Evolutionary conservation across 2,888 invertebrate genomes (phyloP), one percentile per base, ranked within the genome.

Genomic region (Cosmia trapezina): DNA sequence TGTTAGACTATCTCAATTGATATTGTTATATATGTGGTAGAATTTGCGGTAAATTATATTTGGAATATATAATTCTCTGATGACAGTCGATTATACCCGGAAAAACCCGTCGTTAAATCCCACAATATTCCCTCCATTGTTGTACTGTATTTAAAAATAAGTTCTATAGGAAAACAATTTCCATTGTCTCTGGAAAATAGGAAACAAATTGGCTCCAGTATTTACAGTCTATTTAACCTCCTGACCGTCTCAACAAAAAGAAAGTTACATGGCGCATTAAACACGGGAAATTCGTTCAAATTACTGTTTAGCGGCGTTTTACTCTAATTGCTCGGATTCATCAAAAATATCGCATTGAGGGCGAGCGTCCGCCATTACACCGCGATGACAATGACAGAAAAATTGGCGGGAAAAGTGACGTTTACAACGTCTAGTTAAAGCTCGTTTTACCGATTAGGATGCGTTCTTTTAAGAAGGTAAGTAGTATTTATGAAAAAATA

Each of bases 171-270:
- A 57, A 85, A 80, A 69, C 66, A 56, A 71, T 49, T 70, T 56
- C 70, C 57, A 85, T 80, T 83, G 78, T 87, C 78, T 78, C 62
- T 71, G 75, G 19, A 69, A 73, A 80, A 78, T 78, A 84, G 73
- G 73, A 79, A 78, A 68, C 63, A 64, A 74, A 73, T 68, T 74
- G 79, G 76, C 85, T 86, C 74, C 87, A 88, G 89, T 87, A 88
- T 93, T 94, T 93, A 94, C 93, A 95, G 91, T 94, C 95, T 94
- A 94, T 95, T 95, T 94, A 94, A 94, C 92, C 93, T 91, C 87
- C 90, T 88, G 83, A 84, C 86, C 85, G 87, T 87, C 80, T 86
- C 81, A 89, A 89, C 88, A 89, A 94, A 95, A 95, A 94, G 95
- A 95, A 95, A 95, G 95, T 93, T 90, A 91, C 90, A 94, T 92